Evolutionary conservation across 2,888 invertebrate genomes (phyloP).

Genomic region (Eilema sororculum): DNA sequence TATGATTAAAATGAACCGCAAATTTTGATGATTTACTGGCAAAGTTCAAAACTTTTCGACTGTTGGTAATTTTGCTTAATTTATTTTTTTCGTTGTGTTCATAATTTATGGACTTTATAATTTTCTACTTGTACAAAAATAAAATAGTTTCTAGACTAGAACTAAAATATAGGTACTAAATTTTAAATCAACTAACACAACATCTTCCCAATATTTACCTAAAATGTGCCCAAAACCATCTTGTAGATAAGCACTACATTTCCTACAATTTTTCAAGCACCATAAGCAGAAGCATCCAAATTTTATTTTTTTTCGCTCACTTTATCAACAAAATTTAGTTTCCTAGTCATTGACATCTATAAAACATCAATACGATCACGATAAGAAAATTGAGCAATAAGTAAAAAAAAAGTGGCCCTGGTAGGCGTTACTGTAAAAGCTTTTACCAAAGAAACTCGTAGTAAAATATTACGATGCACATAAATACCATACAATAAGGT

Average conservation of each 20-base stretch:
- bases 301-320: slow-evolving; percentile 7
- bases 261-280: not conserved
- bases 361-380: slow-evolving; percentile 42
- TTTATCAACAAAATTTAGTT: slow-evolving; percentile 43
- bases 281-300: not conserved
- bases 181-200: not conserved
- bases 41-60: not conserved
- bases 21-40: not conserved
- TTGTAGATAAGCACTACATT: not conserved
- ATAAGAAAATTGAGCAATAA: slow-evolving; percentile 51
- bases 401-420: slow-evolving; percentile 46
- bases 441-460: slow-evolving; percentile 73
- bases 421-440: slow-evolving; percentile 64
- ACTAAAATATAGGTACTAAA: too few species aligned
- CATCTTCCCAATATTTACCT: not conserved
- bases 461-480: slow-evolving; percentile 84
- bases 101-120: too few species aligned
- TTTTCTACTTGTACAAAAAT: too few species aligned
- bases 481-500: slow-evolving; percentile 82
- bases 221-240: not conserved
- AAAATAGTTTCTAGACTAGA: too few species aligned
- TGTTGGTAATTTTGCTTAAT: too few species aligned
- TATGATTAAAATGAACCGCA: not conserved
- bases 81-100: too few species aligned
- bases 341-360: slow-evolving; percentile 47